A percentile compares a stretch with the other conserved stretches of the same genome.
Evolutionary conservation across 2,113 vertebrate genomes (phyloP).

Genomic region (Triplophysa dalaica): DNA sequence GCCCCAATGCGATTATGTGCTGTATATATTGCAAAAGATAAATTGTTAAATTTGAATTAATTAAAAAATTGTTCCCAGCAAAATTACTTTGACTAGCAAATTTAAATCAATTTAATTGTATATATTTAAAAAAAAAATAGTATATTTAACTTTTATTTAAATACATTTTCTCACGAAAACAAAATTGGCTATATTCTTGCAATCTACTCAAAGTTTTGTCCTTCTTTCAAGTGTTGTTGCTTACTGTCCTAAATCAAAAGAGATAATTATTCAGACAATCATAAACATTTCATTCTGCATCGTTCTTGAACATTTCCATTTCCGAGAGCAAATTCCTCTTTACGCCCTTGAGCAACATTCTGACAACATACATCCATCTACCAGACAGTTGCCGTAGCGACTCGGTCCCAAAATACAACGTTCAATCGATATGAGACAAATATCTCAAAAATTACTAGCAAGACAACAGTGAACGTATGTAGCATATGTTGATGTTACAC

Average conservation of each 20-base stretch:
- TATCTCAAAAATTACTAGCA: neutral
- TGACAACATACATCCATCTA: slow-evolving; percentile 18
- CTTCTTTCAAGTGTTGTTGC: too few species aligned
- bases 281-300: slow-evolving; percentile 31
- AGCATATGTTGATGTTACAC: neutral
- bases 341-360: slow-evolving; percentile 28
- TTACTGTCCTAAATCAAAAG: neutral
- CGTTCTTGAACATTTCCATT: neutral
- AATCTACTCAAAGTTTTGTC: too few species aligned
- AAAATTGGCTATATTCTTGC: too few species aligned
- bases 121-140: too few species aligned
- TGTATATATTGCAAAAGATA: too few species aligned
- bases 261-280: slow-evolving; percentile 27
- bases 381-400: slow-evolving; percentile 19
- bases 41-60: too few species aligned
- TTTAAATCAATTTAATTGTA: too few species aligned
- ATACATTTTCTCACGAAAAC: too few species aligned
- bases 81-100: too few species aligned
- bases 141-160: too few species aligned
- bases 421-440: slow-evolving; percentile 22
- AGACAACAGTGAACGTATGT: neutral
- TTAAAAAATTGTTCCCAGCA: too few species aligned
- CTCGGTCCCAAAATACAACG: slow-evolving; percentile 7
- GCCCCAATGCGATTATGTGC: too few species aligned
- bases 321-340: slow-evolving; percentile 8